Base-by-base conservation (phyloP, 2,888 invertebrate genomes). In the Mesorhabditis spiculigera region DNA sequence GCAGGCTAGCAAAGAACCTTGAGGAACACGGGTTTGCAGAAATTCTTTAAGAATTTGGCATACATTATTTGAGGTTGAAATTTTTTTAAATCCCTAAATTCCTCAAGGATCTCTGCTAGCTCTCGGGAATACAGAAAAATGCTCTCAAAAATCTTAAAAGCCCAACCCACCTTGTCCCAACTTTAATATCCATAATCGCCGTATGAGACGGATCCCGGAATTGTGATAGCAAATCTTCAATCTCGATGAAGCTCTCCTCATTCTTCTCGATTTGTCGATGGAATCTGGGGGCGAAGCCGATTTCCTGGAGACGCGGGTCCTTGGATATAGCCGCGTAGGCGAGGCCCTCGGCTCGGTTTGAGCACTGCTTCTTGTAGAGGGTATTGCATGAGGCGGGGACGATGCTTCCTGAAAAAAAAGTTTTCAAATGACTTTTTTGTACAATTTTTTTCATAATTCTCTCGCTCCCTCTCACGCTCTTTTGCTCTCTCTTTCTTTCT, bases 121-220 rank as follows among this genome's bases (percentile, higher is more conserved):
- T 28, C 28, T 28, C 28, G 28, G 28, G 28, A 28, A 28, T 28
- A 28, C 28, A 28, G 28, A 28, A 28, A 28, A 28, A 28, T 28
- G 28, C 28, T 28, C 28, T 28, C 28, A 28, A 28, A 28, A 28
- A 28, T 28, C 28, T 28, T 28, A 28, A 28, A 28, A 28, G 28
- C 28, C 28, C 10, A n/a, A 65, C 73, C 28, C 76, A 88, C 83
- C 95, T 90, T 4, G 92, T 93, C 63, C 97, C 97, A 91, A 97
- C 93, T 89, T 97, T 97, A 73, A 97, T 92, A 87, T 97, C 97
- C 91, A 97, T 95, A 0, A 97, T 94, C 6, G 82, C 96, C 91
- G 96, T 94, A 0, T 96, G 93, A 4, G 76, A 92, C 0, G 95
- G 95, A 87, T 95, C 93, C 84, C 90, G 89, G 88, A 95, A 96